Percentiles rank a stretch among this genome's conserved stretches.
Conservation (phyloP, 2,113 vertebrate genomes). For the Oenanthe melanoleuca region DNA sequence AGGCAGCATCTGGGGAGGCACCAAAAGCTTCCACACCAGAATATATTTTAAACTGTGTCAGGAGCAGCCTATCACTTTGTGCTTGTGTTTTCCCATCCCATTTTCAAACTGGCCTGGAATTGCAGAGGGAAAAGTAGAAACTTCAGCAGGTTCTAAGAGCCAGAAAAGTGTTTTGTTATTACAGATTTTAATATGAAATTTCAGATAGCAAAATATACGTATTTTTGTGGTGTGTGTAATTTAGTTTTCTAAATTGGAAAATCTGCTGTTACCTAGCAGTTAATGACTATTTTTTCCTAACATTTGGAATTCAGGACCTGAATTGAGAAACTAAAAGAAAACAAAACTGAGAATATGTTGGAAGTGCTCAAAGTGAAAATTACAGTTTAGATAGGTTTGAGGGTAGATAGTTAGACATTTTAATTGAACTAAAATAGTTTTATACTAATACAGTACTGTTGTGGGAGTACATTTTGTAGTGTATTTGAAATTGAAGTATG, state of each 20-base stretch:
- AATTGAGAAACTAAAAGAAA: conserved; percentile 74
- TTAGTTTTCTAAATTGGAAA: conserved; percentile 76
- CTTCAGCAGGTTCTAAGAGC: background rate
- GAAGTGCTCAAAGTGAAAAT: conserved; percentile 76
- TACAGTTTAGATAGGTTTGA: conserved; percentile 76
- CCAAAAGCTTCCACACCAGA: background rate
- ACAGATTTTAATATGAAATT: conserved; percentile 58
- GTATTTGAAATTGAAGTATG: conserved; percentile 68
- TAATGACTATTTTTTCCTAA: conserved; percentile 78
- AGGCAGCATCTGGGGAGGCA: background rate
- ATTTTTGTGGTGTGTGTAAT: background rate
- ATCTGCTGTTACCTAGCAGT: conserved; percentile 74
- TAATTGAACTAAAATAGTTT: conserved; percentile 79
- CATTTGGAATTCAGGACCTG: conserved; percentile 72
- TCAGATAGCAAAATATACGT: conserved; percentile 60
- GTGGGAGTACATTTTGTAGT: conserved; percentile 75
- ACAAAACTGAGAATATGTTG: conserved; percentile 69
- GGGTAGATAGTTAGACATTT: conserved; percentile 79
- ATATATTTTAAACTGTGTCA: background rate
- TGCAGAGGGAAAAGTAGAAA: background rate
- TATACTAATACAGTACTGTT: conserved; percentile 72
- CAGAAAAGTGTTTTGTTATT: conserved; percentile 34
- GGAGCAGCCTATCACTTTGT: background rate
- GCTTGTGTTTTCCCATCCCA: background rate
- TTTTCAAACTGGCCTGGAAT: background rate